Percentiles rank a stretch among this genome's conserved stretches.
These are phyloP conservation scores for Yoshiicerus persimilis DNA, from an alignment of 1,140 invertebrate species.

Conservation along the genomic window DNA sequence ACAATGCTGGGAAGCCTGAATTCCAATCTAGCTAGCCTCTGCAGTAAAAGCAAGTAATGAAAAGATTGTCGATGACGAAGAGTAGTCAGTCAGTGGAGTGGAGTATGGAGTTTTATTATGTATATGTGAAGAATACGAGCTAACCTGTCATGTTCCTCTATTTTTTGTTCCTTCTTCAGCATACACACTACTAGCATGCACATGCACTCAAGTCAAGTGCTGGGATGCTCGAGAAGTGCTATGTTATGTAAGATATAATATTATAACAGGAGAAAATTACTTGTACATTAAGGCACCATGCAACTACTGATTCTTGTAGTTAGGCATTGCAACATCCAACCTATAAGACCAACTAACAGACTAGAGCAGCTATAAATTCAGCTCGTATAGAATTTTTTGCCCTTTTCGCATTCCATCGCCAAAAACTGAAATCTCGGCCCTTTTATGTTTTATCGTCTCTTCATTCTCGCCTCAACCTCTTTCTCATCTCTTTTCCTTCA, in stretches of 20 bases:
- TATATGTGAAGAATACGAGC: neutral
- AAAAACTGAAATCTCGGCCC: conserved; percentile 23
- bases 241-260: neutral
- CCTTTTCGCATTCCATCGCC: conserved; percentile 27
- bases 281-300: neutral
- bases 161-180: neutral
- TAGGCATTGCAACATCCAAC: neutral
- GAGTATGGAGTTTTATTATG: neutral
- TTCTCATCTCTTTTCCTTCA: neutral
- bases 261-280: neutral
- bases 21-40: neutral
- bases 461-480: neutral
- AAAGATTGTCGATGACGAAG: neutral
- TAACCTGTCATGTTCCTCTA: neutral
- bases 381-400: neutral
- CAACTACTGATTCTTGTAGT: neutral
- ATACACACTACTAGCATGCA: neutral
- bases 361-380: neutral
- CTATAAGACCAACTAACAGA: neutral
- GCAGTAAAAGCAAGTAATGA: neutral
- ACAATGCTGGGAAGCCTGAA: neutral
- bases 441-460: conserved; percentile 27
- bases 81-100: neutral
- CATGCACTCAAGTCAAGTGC: neutral
- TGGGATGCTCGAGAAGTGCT: neutral